These are phyloP conservation scores for Alloscopus bannaensis DNA, from an alignment of 2,888 invertebrate species.

Conservation along the genomic window DNA sequence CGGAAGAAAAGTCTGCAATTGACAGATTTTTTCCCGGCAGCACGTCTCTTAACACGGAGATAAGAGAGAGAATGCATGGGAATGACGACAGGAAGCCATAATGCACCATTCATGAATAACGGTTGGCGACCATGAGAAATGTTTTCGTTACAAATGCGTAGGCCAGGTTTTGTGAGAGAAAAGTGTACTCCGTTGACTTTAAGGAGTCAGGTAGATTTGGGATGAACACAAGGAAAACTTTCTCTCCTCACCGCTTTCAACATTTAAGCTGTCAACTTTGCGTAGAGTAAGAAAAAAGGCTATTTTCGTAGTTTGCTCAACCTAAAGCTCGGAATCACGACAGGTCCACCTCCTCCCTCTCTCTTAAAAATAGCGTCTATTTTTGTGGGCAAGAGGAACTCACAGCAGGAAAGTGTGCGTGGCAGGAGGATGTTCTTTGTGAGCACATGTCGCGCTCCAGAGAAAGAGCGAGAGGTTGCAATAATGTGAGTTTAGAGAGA, in stretches of 20 bases:
- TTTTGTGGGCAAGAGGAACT: not conserved
- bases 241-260: constrained; percentile 36
- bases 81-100: no score
- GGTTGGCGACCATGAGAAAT: no score
- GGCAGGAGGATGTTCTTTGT: no score
- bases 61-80: constrained; percentile 4
- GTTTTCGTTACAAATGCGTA: no score
- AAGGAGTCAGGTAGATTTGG: no score
- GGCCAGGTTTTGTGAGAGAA: no score
- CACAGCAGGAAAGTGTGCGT: constrained; percentile 37
- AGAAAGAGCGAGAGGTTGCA: no score
- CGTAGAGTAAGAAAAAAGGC: constrained; percentile 49
- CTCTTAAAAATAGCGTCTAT: not conserved
- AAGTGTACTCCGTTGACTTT: no score
- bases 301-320: constrained; percentile 32
- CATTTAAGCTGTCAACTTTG: constrained; percentile 60
- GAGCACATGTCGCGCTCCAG: no score
- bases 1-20: no score
- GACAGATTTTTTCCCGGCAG: constrained; percentile 22
- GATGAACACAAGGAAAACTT: constrained; percentile 13
- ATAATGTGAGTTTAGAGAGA: no score
- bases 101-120: no score
- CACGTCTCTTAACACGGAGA: not conserved
- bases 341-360: constrained; percentile 38
- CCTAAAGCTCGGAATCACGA: not conserved